A percentile compares a stretch with the other conserved stretches of the same genome.
phyloP scores from a whole-genome alignment of 2,797 vertebrate species.

The Phoxinus dragarum region DNA sequence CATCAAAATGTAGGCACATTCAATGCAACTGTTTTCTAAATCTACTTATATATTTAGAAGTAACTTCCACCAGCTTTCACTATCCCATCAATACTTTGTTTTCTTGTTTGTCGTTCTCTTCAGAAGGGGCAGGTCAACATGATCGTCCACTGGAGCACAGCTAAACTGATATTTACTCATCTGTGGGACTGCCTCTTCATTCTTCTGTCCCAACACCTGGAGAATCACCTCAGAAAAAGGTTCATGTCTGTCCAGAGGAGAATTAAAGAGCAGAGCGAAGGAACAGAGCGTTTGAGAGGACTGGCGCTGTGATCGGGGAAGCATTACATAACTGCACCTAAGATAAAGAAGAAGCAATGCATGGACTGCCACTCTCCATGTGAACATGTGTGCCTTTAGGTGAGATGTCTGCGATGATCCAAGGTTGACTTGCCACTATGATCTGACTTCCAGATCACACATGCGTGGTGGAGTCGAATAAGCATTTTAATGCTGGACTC shows the following conservation, averaged over 20 bases:
- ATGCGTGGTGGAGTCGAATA: background rate
- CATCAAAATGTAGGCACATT: background rate
- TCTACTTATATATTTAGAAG: too few species aligned
- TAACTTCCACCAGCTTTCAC: background rate
- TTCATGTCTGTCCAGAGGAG: slow-evolving; percentile 44
- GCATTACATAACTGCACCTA: slow-evolving; percentile 26
- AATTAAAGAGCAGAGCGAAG: slow-evolving; percentile 10
- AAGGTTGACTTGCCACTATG: background rate
- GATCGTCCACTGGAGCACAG: slow-evolving; percentile 8
- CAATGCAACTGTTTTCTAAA: background rate
- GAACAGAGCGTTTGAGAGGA: background rate
- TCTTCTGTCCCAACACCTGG: slow-evolving; percentile 56
- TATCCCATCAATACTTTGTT: background rate
- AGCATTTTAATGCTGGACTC: background rate
- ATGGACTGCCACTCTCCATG: slow-evolving; percentile 13
- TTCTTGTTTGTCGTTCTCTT: slow-evolving; percentile 39
- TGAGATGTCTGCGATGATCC: slow-evolving; percentile 14
- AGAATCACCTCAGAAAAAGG: slow-evolving; percentile 41
- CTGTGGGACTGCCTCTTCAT: slow-evolving; percentile 40
- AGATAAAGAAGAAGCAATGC: slow-evolving; percentile 31
- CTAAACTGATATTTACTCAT: slow-evolving; percentile 12
- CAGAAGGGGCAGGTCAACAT: slow-evolving; percentile 56
- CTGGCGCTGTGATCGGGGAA: background rate
- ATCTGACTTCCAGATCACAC: slow-evolving; percentile 11
- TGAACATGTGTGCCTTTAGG: slow-evolving; percentile 6